A percentile compares a stretch with the other conserved stretches of the same genome.
These are phyloP conservation scores for Augiades crinisus DNA, from an alignment of 2,888 invertebrate species.

Conservation along the genomic window DNA sequence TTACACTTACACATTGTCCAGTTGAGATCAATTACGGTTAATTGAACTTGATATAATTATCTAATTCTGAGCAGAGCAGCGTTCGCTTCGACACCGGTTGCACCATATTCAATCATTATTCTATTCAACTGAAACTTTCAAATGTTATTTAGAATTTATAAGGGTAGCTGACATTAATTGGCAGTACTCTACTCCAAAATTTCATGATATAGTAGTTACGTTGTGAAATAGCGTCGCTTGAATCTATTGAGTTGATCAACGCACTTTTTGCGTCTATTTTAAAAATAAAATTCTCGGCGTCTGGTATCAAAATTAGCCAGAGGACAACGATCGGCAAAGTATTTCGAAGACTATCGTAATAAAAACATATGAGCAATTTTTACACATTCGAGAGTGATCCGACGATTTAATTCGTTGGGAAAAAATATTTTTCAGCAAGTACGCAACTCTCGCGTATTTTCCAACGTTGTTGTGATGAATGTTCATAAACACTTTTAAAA, in stretches of 20 bases:
- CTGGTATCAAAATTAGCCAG: constrained; percentile 19
- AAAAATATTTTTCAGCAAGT: background rate
- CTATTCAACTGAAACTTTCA: background rate
- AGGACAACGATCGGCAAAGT: constrained; percentile 23
- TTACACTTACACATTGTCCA: constrained; percentile 45
- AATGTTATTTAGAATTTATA: background rate
- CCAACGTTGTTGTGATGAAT: background rate
- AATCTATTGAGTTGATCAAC: constrained; percentile 12
- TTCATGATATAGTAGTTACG: too few species aligned
- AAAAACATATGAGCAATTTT: constrained; percentile 7
- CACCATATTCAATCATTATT: constrained; percentile 11
- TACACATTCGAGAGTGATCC: background rate
- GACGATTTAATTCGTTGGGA: background rate
- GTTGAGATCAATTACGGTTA: constrained; percentile 76
- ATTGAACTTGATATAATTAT: constrained; percentile 74
- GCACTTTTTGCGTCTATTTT: constrained; percentile 16
- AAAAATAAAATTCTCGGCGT: constrained; percentile 11
- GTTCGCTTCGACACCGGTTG: constrained; percentile 20
- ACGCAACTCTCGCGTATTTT: background rate
- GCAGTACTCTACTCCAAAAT: too few species aligned
- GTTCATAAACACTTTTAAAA: background rate
- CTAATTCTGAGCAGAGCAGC: constrained; percentile 59
- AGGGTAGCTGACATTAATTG: too few species aligned
- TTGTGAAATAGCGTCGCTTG: background rate
- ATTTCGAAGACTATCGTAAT: constrained; percentile 16